These are phyloP conservation scores for Mythimna albipuncta DNA, from an alignment of 2,888 invertebrate genomes.

Conservation along the genomic window DNA sequence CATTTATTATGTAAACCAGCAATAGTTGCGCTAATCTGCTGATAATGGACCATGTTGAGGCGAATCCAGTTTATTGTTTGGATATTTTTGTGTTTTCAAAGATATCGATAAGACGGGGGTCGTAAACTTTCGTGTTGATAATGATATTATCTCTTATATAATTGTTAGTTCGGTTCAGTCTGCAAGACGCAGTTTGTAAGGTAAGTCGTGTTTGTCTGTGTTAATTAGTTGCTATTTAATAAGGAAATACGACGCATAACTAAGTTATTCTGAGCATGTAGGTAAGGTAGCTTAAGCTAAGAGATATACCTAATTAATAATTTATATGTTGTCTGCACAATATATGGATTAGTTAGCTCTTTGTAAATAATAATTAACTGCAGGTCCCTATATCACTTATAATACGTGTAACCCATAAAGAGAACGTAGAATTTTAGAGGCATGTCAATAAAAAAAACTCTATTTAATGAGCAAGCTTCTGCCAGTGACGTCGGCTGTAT, in stretches of 20 bases:
- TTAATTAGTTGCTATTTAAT: constrained; percentile 9
- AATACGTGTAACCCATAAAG: too few species aligned
- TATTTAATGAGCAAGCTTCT: background rate
- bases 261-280: background rate
- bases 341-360: background rate
- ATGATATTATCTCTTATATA: constrained; percentile 67
- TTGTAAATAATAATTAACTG: background rate
- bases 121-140: constrained; percentile 75
- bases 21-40: background rate
- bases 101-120: constrained; percentile 67
- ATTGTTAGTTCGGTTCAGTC: constrained; percentile 36
- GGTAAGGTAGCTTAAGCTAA: background rate
- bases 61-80: background rate
- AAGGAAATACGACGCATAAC: constrained; percentile 4
- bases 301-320: background rate
- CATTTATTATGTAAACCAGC: background rate
- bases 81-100: constrained; percentile 14
- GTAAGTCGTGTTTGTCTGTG: constrained; percentile 37
- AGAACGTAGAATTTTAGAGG: background rate
- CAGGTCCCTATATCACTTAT: too few species aligned
- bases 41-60: background rate
- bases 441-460: background rate
- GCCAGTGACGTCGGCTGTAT: too few species aligned
- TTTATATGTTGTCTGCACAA: background rate
- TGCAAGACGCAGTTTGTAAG: constrained; percentile 2